phyloP scores from a whole-genome alignment of 1,140 invertebrate species.

The Achatina immaculata region DNA sequence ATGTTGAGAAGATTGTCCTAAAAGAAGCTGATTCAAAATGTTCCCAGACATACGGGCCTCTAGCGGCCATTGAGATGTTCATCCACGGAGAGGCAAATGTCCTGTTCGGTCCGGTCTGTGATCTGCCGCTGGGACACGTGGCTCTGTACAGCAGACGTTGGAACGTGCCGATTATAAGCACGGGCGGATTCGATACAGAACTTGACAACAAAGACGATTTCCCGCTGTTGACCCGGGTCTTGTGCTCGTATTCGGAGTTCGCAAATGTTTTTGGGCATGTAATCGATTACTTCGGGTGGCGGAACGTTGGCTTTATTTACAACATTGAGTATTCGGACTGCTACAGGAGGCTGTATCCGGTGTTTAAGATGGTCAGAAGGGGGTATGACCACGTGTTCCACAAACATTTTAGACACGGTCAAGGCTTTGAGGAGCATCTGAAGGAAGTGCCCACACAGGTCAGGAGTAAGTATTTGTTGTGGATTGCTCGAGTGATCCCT shows the following conservation, averaged over 20 bases:
- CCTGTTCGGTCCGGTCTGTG: constrained; percentile 90
- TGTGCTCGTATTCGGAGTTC: not conserved
- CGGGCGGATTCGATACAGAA: constrained; percentile 85
- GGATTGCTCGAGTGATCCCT: too few relatives aligned
- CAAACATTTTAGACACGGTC: not conserved
- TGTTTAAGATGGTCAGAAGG: not conserved
- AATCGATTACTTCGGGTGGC: not conserved
- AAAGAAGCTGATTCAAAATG: not conserved
- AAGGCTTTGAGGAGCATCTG: not conserved
- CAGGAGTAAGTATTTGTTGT: constrained; percentile 6
- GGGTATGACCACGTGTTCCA: not conserved
- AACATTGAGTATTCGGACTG: not conserved
- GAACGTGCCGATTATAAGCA: constrained; percentile 87
- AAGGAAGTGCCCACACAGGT: not conserved
- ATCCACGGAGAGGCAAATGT: constrained; percentile 75
- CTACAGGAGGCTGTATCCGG: not conserved
- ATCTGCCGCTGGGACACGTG: constrained; percentile 91
- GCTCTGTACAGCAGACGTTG: constrained; percentile 86
- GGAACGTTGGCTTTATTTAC: not conserved
- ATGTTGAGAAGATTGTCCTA: not conserved
- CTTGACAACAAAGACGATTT: not conserved
- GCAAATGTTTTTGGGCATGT: not conserved
- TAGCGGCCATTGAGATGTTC: not conserved
- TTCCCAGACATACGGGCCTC: constrained; percentile 8
- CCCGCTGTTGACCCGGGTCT: not conserved